A percentile compares a stretch with the other conserved stretches of the same genome.
Evolutionary conservation across 2,888 invertebrate species (phyloP).

Genomic region (Tethea ocularis): DNA sequence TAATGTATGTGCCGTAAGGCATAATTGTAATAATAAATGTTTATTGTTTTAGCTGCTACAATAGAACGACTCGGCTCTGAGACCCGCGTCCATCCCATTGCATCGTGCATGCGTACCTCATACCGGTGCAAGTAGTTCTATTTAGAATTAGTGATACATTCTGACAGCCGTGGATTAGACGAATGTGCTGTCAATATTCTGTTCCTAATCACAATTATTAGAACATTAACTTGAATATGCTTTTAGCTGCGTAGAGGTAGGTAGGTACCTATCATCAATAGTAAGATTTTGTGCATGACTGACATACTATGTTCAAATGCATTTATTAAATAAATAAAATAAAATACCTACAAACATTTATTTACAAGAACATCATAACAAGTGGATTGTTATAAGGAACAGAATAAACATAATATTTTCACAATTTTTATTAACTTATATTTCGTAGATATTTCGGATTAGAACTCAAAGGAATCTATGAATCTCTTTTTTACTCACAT

Average conservation of each 20-base stretch:
- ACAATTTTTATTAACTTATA: constrained; percentile 31
- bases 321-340: too few relatives aligned
- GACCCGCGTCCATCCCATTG: constrained; percentile 59
- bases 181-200: constrained; percentile 35
- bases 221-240: background rate
- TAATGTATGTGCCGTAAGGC: constrained; percentile 17
- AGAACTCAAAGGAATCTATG: constrained; percentile 18
- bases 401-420: constrained; percentile 27
- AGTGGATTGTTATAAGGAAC: constrained; percentile 36
- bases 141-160: constrained; percentile 51
- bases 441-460: constrained; percentile 30
- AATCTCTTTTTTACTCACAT: constrained; percentile 39
- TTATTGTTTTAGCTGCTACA: constrained; percentile 89
- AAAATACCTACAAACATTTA: too few relatives aligned
- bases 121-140: constrained; percentile 49
- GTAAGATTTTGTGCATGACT: too few relatives aligned
- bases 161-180: constrained; percentile 51
- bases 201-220: constrained; percentile 25
- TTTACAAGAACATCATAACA: background rate
- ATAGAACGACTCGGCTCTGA: constrained; percentile 91
- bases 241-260: background rate
- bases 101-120: constrained; percentile 69
- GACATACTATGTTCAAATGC: too few relatives aligned
- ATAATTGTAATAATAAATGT: constrained; percentile 49
- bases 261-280: too few relatives aligned